Base-by-base conservation (phyloP, 2,888 invertebrate genomes). In the Neocrepidodera transversa region DNA sequence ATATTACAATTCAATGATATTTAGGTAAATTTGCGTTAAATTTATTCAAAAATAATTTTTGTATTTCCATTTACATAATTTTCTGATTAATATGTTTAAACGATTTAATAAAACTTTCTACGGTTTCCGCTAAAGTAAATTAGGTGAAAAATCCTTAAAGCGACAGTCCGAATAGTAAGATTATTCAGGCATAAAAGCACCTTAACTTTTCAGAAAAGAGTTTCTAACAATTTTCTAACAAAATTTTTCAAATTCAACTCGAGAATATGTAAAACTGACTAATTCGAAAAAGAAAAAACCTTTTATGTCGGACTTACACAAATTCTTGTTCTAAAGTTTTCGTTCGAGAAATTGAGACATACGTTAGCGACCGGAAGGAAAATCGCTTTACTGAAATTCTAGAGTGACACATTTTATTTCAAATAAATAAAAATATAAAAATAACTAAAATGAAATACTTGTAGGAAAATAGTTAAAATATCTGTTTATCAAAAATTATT, bases 281-380 rank as follows among this genome's bases (percentile, higher is more conserved):
- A 38, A 38, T 38, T 38, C 38, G 8, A 38, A 38, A 38, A 38
- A 38, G 3, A 17, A 38, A 38, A 17, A 16, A 16, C 38, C 17
- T 38, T 38, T 17, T 38, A 17, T 38, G 38, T 38, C 38, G 17
- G 17, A 38, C 38, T 38, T 17, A 38, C 17, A 38, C 17, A 38
- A 38, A 38, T 38, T 17, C 38, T 38, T 38, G 38, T 38, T 38
- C 38, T 10, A 38, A 38, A 38, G 38, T 38, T 38, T 38, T n/a
- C n/a, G 38, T n/a, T 38, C 17, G 17, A 38, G 5, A 10, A 38
- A 38, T 38, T 6, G 38, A 38, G 38, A 38, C 38, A 38, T 38
- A 16, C 38, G 10, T 17, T 16, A 38, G 16, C 38, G 17, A 38
- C 4, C 16, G 10, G 17, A 17, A 11, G 10, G 13, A 8, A 17